phyloP scores from a whole-genome alignment of 2,888 invertebrate genomes.

The Polydrusus pterygomalis region DNA sequence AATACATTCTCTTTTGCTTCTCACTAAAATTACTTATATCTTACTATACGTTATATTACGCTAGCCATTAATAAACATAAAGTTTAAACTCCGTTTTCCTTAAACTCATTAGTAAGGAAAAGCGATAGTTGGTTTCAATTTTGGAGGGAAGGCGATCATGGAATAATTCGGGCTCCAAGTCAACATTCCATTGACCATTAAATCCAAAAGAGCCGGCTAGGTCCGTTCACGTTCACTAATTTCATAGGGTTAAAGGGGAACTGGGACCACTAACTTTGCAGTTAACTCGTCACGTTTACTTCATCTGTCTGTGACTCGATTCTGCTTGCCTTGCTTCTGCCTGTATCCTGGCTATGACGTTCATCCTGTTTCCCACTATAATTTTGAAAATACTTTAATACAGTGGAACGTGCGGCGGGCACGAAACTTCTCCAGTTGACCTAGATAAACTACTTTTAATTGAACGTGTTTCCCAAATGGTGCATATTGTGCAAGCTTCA shows the following conservation, averaged over 20 bases:
- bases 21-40: slow-evolving; percentile 23
- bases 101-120: slow-evolving; percentile 44
- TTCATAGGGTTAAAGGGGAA: slow-evolving; percentile 58
- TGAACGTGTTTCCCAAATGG: slow-evolving; percentile 52
- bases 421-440: slow-evolving; percentile 52
- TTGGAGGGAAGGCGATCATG: slow-evolving; percentile 57
- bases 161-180: slow-evolving; percentile 60
- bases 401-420: slow-evolving; percentile 53
- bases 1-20: no score
- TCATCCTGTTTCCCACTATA: slow-evolving; percentile 58
- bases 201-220: slow-evolving; percentile 56
- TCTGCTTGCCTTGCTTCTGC: slow-evolving; percentile 55
- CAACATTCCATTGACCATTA: slow-evolving; percentile 60
- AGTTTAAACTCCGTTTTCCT: slow-evolving; percentile 34
- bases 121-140: slow-evolving; percentile 57
- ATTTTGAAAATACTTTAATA: slow-evolving; percentile 58
- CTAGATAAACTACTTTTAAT: slow-evolving; percentile 56
- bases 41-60: slow-evolving; percentile 7
- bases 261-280: slow-evolving; percentile 59
- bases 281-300: slow-evolving; percentile 61
- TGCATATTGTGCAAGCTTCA: slow-evolving; percentile 55
- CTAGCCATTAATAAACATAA: slow-evolving; percentile 36
- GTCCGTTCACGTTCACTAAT: slow-evolving; percentile 59
- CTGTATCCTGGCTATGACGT: slow-evolving; percentile 52
- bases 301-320: slow-evolving; percentile 63